phyloP scores from a whole-genome alignment of 2,797 vertebrate species.

The Otolemur crassicaudatus region DNA sequence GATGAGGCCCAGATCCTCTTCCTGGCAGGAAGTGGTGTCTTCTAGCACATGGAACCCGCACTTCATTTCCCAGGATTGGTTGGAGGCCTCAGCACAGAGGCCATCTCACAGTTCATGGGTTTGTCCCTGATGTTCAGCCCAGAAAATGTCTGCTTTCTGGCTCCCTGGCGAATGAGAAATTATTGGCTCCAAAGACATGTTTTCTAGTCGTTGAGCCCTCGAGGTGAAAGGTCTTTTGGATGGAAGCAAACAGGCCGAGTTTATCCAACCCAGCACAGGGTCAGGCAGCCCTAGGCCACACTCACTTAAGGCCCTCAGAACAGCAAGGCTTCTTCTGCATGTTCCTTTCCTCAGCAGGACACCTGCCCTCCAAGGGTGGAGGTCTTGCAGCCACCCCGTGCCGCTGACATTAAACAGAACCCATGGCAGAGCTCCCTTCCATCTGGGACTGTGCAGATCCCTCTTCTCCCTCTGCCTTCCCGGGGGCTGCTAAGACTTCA shows the following conservation, averaged over 20 bases:
- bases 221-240: conserved; percentile 70
- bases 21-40: conserved; percentile 13
- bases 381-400: not conserved
- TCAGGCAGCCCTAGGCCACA: conserved; percentile 6
- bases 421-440: not conserved
- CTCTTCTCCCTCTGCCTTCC: not conserved
- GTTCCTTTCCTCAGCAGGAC: not conserved
- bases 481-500: not conserved
- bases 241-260: conserved; percentile 47
- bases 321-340: conserved; percentile 2
- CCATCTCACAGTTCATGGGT: not conserved
- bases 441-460: not conserved
- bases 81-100: not conserved
- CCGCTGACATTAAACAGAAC: conserved; percentile 54
- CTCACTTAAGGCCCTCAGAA: not conserved
- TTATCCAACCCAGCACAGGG: conserved; percentile 40
- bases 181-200: conserved; percentile 58
- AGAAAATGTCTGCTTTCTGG: conserved; percentile 52
- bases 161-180: conserved; percentile 62
- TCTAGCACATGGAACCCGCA: not conserved
- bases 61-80: conserved; percentile 20
- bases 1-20: conserved; percentile 50
- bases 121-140: conserved; percentile 53
- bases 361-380: not conserved
- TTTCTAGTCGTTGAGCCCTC: conserved; percentile 60